phyloP scores from a whole-genome alignment of 2,113 vertebrate species.

The Ceyx cyanopectus region DNA sequence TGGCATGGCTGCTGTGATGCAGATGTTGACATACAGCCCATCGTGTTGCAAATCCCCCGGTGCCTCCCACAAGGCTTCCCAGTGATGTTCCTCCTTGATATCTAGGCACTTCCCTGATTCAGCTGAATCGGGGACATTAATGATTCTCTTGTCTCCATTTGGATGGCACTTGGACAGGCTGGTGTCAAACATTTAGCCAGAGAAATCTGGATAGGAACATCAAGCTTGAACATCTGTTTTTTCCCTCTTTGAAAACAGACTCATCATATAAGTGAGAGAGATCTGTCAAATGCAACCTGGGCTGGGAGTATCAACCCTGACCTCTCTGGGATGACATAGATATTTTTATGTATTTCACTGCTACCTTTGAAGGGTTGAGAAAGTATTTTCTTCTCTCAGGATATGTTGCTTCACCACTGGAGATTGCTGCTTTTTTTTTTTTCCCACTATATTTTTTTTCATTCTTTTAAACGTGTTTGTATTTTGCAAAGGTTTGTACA shows the following conservation, averaged over 20 bases:
- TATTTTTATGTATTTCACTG: neutral
- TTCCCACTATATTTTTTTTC: neutral
- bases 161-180: neutral
- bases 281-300: neutral
- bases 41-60: rapidly evolving
- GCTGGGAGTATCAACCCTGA: neutral
- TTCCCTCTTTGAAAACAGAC: neutral
- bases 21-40: rapidly evolving
- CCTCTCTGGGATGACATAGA: neutral
- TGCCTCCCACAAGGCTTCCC: neutral
- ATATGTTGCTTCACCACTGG: neutral
- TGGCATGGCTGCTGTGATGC: neutral
- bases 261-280: neutral
- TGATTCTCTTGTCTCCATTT: neutral
- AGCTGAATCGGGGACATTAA: neutral
- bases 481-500: neutral
- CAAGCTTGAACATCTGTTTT: neutral
- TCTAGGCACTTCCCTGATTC: neutral
- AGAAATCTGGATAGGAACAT: neutral
- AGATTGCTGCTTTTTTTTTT: neutral
- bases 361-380: neutral
- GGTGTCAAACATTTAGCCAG: neutral
- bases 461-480: neutral
- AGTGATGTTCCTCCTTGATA: neutral
- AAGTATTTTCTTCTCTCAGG: neutral